Conservation (phyloP, 2,797 vertebrate species). For the Toxotes lorentzi region DNA sequence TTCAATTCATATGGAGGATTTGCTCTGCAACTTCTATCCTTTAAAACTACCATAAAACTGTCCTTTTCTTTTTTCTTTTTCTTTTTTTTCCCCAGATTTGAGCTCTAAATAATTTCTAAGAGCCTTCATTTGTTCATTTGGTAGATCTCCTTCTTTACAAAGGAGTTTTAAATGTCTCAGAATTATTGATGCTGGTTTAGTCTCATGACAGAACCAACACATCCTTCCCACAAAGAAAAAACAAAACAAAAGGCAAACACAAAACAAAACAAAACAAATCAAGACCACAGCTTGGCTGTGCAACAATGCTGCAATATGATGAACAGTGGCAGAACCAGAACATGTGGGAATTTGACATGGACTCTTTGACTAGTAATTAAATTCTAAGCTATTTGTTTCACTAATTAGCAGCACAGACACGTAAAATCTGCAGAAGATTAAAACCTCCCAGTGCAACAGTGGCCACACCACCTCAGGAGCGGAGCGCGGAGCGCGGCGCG, state of each 20-base stretch:
- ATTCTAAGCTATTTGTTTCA: background rate
- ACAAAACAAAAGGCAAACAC: background rate
- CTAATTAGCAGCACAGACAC: background rate
- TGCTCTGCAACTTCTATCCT: background rate
- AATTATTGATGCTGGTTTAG: background rate
- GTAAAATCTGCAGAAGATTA: background rate
- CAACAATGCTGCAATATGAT: slow-evolving; percentile 19
- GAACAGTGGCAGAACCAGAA: background rate
- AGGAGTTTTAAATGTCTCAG: background rate
- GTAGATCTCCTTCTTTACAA: background rate
- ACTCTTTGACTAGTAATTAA: background rate
- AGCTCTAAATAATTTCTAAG: background rate
- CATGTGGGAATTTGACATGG: background rate
- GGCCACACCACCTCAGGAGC: slow-evolving; percentile 21
- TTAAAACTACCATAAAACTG: background rate
- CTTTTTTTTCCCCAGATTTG: background rate
- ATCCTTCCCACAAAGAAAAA: background rate
- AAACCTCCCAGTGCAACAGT: background rate
- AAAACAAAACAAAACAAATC: background rate
- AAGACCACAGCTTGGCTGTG: background rate
- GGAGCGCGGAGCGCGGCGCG: background rate
- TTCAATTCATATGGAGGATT: slow-evolving; percentile 2
- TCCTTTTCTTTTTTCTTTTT: background rate
- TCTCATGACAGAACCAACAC: background rate
- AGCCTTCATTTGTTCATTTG: background rate